These are phyloP conservation scores for Heliconius charithonia DNA, from an alignment of 2,888 invertebrate species.

Conservation along the genomic window DNA sequence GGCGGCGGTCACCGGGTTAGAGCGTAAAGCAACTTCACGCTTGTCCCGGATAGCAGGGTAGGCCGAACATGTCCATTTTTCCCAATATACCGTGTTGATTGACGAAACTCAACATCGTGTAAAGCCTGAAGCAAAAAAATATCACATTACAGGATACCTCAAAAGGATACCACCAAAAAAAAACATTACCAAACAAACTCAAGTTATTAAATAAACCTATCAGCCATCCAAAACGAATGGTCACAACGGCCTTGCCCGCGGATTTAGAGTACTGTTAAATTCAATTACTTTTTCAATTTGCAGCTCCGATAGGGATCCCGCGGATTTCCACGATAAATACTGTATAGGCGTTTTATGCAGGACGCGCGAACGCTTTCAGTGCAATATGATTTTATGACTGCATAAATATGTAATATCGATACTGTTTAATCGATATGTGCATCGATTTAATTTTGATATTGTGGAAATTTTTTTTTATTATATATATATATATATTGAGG, in stretches of 20 bases:
- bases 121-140: neutral
- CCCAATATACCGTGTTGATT: neutral
- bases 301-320: constrained; percentile 47
- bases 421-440: constrained; percentile 6
- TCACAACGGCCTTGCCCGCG: constrained; percentile 31
- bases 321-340: constrained; percentile 46
- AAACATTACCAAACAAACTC: neutral
- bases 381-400: constrained; percentile 30
- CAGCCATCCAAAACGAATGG: constrained; percentile 37
- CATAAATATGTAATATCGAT: constrained; percentile 22
- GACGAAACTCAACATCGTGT: neutral
- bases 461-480: neutral
- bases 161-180: neutral
- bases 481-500: neutral
- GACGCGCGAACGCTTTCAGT: constrained; percentile 13
- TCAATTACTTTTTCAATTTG: constrained; percentile 54
- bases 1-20: no score
- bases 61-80: no score
- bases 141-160: neutral
- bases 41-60: neutral
- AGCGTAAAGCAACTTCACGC: no score
- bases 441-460: constrained; percentile 14
- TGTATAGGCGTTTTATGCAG: constrained; percentile 32
- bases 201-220: constrained; percentile 24
- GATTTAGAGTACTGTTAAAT: constrained; percentile 48